These are phyloP conservation scores for Mesodorylaimus sp. DNA, from an alignment of 2,888 invertebrate genomes.

Conservation along the genomic window DNA sequence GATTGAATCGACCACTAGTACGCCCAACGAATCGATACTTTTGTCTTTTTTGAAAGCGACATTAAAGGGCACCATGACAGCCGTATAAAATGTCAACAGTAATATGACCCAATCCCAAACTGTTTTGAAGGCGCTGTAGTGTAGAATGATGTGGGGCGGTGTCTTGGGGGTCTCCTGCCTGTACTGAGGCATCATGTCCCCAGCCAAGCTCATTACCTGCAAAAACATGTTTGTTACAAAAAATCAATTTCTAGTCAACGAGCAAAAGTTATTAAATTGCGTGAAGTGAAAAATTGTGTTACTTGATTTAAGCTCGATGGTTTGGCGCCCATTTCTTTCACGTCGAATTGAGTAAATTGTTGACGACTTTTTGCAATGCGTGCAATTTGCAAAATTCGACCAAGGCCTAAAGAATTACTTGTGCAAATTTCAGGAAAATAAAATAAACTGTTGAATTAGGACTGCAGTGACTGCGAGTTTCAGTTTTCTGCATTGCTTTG, in stretches of 20 bases:
- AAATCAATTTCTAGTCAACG: neutral
- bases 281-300: neutral
- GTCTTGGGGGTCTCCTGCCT: conserved; percentile 98
- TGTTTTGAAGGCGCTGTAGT: conserved; percentile 96
- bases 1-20: conserved; percentile 48
- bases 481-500: too few species aligned
- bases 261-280: neutral
- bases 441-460: too few species aligned
- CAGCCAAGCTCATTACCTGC: conserved; percentile 88
- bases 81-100: conserved; percentile 97
- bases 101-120: conserved; percentile 98
- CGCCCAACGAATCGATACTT: conserved; percentile 53
- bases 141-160: conserved; percentile 93
- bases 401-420: conserved; percentile 13
- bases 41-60: conserved; percentile 94
- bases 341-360: conserved; percentile 29
- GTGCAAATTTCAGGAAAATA: neutral
- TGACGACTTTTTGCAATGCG: conserved; percentile 28
- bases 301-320: conserved; percentile 29
- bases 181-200: conserved; percentile 94
- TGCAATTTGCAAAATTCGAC: conserved; percentile 28
- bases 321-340: conserved; percentile 25
- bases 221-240: conserved; percentile 13
- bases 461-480: too few species aligned
- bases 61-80: conserved; percentile 94